These are phyloP conservation scores for Thysanoteuthis rhombus DNA, from an alignment of 2,888 invertebrate genomes.

Conservation along the genomic window DNA sequence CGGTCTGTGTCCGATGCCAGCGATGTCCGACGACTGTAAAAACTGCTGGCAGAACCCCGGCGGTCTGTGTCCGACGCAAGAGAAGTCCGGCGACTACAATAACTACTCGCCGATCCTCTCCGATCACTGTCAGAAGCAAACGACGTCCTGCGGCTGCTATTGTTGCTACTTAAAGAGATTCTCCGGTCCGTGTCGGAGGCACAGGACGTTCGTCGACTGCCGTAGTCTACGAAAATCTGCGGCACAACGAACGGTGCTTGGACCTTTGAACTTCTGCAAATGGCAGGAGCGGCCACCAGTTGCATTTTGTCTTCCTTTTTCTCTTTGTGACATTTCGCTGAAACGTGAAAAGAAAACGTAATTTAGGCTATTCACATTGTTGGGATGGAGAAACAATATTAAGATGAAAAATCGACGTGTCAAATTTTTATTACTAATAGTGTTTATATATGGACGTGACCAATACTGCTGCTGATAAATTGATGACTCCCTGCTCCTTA, in stretches of 20 bases:
- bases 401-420: no score
- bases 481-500: no score
- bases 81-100: conserved; percentile 58
- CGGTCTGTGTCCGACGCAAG: conserved; percentile 56
- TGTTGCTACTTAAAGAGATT: conserved; percentile 28
- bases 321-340: conserved; percentile 46
- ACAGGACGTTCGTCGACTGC: conserved; percentile 58
- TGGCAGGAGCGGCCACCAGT: conserved; percentile 54
- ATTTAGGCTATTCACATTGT: neutral
- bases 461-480: no score
- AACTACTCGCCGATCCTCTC: conserved; percentile 56
- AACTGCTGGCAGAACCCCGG: conserved; percentile 56
- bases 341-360: neutral
- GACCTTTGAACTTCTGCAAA: conserved; percentile 52
- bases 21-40: conserved; percentile 57
- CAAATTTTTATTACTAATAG: no score
- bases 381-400: no score
- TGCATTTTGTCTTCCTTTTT: conserved; percentile 55
- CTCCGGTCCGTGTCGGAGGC: conserved; percentile 53
- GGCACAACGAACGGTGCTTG: conserved; percentile 61
- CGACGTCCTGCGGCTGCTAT: conserved; percentile 51
- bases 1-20: conserved; percentile 58
- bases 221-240: conserved; percentile 62
- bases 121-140: conserved; percentile 52
- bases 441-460: no score